Evolutionary conservation across 2,113 vertebrate genomes (phyloP).

Genomic region (Tenrec ecaudatus): DNA sequence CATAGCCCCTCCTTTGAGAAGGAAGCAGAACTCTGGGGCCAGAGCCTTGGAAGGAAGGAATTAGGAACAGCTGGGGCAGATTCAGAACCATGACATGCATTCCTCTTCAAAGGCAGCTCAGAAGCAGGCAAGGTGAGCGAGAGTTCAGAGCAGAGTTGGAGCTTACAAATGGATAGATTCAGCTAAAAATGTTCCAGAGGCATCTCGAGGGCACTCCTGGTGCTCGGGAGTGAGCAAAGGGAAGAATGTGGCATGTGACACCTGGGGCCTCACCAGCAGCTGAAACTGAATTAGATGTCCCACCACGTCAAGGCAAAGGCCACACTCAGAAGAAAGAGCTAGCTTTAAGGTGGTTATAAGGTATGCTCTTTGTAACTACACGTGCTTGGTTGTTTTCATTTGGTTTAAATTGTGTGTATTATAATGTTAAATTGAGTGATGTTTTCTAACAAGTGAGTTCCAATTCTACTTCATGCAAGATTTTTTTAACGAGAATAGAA

Average conservation of each 20-base stretch:
- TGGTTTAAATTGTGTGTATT: background rate
- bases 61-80: conserved; percentile 70
- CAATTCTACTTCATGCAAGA: conserved; percentile 13
- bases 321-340: background rate
- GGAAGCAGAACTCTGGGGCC: background rate
- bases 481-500: background rate
- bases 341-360: background rate
- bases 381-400: background rate
- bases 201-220: background rate
- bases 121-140: conserved; percentile 46
- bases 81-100: conserved; percentile 34
- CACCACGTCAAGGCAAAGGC: background rate
- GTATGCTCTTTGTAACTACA: background rate
- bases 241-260: background rate
- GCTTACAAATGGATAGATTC: conserved; percentile 49
- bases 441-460: background rate
- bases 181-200: conserved; percentile 34
- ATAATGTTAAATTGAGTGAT: conserved; percentile 1
- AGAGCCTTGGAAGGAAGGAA: conserved; percentile 41
- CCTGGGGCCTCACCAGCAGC: conserved; percentile 27
- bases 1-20: background rate
- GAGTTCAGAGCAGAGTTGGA: conserved; percentile 64
- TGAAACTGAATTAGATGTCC: background rate
- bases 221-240: background rate
- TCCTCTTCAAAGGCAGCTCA: conserved; percentile 63